phyloP scores from a whole-genome alignment of 1,140 invertebrate genomes.

The Zophobas atratus region DNA sequence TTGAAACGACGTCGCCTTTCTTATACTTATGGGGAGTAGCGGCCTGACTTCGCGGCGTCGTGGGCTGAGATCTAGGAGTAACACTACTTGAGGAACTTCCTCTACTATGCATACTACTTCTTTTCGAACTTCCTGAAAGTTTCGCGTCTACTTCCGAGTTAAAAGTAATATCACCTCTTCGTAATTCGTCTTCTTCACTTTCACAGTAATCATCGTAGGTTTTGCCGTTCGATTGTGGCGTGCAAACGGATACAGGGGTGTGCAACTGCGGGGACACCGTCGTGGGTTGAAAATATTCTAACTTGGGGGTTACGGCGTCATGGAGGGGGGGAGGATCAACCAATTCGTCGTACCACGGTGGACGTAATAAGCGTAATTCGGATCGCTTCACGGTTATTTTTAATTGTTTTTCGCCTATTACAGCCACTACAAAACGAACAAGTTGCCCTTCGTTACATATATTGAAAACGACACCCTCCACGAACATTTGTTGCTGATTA shows the following conservation, averaged over 20 bases:
- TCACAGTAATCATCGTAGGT: constrained; percentile 88
- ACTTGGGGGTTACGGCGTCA: constrained; percentile 1
- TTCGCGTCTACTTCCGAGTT: constrained; percentile 74
- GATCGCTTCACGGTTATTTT: constrained; percentile 81
- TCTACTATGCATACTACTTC: constrained; percentile 91
- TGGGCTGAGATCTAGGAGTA: constrained; percentile 88
- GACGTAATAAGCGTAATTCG: constrained; percentile 89
- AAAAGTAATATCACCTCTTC: constrained; percentile 90
- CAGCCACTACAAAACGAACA: constrained; percentile 85
- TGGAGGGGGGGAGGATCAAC: constrained; percentile 68
- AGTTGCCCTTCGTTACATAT: constrained; percentile 77
- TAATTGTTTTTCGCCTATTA: constrained; percentile 71
- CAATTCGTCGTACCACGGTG: constrained; percentile 96
- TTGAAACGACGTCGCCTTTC: constrained; percentile 98
- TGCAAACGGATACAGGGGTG: constrained; percentile 69
- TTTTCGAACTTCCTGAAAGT: constrained; percentile 83
- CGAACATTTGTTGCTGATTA: constrained; percentile 77
- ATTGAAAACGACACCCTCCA: constrained; percentile 87
- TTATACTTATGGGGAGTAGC: constrained; percentile 97
- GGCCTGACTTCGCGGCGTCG: constrained; percentile 88
- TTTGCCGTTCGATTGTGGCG: constrained; percentile 74
- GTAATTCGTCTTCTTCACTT: constrained; percentile 92
- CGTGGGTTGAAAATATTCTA: constrained; percentile 67
- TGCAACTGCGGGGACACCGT: constrained; percentile 70
- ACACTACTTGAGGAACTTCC: constrained; percentile 91